Percentiles rank a stretch among this genome's conserved stretches.
Evolutionary conservation across 2,113 vertebrate species (phyloP).

Genomic region (Cyphomyrus discorhynchus): DNA sequence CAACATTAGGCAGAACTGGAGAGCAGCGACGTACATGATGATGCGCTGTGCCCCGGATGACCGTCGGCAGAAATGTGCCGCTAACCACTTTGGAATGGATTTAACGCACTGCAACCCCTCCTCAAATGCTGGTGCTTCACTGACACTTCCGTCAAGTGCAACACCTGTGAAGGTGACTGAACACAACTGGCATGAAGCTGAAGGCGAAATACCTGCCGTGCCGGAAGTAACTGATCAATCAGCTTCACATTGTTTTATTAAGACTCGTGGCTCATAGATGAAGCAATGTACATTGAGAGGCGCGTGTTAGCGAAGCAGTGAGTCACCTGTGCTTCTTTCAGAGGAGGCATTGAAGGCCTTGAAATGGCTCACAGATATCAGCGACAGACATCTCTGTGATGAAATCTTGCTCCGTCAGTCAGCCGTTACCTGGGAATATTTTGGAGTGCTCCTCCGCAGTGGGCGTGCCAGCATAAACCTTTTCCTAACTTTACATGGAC

Average conservation of each 20-base stretch:
- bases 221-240: neutral
- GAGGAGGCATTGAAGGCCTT: neutral
- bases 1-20: neutral
- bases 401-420: neutral
- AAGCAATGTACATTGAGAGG: neutral
- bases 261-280: neutral
- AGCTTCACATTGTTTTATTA: neutral
- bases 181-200: neutral
- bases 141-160: neutral
- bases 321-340: neutral
- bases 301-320: neutral
- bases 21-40: neutral
- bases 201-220: neutral
- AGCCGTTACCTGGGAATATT: neutral
- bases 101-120: neutral
- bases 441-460: neutral
- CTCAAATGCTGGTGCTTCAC: neutral
- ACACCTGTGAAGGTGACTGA: neutral
- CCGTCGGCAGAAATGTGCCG: neutral
- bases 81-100: neutral
- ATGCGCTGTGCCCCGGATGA: neutral
- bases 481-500: neutral
- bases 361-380: conserved; percentile 25
- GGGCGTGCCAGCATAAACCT: neutral
- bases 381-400: conserved; percentile 33